Conservation (phyloP, 2,888 invertebrate species). For the Troides helena region DNA sequence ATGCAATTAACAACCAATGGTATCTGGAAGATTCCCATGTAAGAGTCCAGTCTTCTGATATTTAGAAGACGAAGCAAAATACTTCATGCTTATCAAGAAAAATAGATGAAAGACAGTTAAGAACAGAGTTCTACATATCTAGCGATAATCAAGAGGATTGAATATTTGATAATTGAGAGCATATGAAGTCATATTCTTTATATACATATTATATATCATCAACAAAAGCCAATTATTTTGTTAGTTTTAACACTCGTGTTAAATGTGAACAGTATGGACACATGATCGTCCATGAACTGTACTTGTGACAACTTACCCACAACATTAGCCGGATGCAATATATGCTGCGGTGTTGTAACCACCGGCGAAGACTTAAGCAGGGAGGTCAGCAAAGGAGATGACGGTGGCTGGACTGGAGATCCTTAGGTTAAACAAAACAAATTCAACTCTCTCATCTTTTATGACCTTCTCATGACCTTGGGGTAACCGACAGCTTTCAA, state of each 20-base stretch:
- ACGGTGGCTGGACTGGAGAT: slow-evolving; percentile 66
- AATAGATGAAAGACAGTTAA: too few species aligned
- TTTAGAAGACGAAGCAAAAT: too few species aligned
- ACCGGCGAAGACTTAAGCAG: slow-evolving; percentile 83
- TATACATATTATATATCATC: too few species aligned
- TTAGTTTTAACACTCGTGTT: background rate
- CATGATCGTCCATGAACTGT: background rate
- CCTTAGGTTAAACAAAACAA: slow-evolving; percentile 31
- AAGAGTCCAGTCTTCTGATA: too few species aligned
- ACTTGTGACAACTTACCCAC: slow-evolving; percentile 50
- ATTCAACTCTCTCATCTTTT: slow-evolving; percentile 1
- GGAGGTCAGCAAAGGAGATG: slow-evolving; percentile 89
- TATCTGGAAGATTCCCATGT: too few species aligned
- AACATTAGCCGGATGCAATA: slow-evolving; percentile 65
- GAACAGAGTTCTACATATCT: too few species aligned
- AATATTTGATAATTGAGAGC: too few species aligned
- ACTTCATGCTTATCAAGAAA: too few species aligned
- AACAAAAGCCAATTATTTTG: background rate
- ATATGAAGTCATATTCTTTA: too few species aligned
- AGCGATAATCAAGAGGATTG: too few species aligned
- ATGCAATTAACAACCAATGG: too few species aligned
- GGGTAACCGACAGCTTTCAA: background rate
- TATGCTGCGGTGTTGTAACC: slow-evolving; percentile 71
- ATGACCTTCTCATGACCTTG: background rate
- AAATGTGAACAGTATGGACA: background rate